Evolutionary conservation across 1,140 invertebrate genomes (phyloP), one percentile per base, ranked within the genome.

Genomic region (Pseudomyrmex pallidus): DNA sequence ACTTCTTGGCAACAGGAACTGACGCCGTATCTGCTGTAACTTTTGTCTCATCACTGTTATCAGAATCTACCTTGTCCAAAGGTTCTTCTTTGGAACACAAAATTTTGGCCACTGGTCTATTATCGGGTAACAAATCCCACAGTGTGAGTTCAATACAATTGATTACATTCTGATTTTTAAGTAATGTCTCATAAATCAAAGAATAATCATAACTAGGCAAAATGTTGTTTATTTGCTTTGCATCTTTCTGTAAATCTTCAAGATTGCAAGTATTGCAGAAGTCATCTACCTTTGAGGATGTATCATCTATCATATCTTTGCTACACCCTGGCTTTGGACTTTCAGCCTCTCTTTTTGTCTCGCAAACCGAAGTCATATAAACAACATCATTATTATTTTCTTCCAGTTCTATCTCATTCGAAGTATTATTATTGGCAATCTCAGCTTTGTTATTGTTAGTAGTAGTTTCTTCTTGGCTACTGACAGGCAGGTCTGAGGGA

Each of bases 341-440:
- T 1, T 44, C 44, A 0, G 8, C 62, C 17, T 7, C n/a, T 59
- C 46, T 62, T 0, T 13, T 22, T 17, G 1, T 59, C 20, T 74
- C 44, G 1, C 25, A 3, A 9, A 1, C 2, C 0, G 35, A 54
- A 64, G 12, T 12, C 5, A 25, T 13, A n/a, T 25, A 63, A 13
- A 22, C 12, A 22, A 74, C 83, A 77, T 90, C 89, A 52, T 91
- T 90, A 56, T 91, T 90, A 72, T 91, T 91, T 68, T 89, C 87
- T 67, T 90, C 85, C 3, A 88, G 59, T 8, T 35, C 35, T 85
- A 84, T 63, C 87, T 82, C 25, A 72, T 48, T 50, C 52, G 57
- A 12, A n/a, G 0, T 52, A 73, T 9, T 20, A 15, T 35, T 13
- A 3, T 22, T 20, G 10, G 8, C 8, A 63, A 20, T 61, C 9